Conservation (phyloP, 2,888 invertebrate species). For the Gastracanthus pulcherrimus region DNA sequence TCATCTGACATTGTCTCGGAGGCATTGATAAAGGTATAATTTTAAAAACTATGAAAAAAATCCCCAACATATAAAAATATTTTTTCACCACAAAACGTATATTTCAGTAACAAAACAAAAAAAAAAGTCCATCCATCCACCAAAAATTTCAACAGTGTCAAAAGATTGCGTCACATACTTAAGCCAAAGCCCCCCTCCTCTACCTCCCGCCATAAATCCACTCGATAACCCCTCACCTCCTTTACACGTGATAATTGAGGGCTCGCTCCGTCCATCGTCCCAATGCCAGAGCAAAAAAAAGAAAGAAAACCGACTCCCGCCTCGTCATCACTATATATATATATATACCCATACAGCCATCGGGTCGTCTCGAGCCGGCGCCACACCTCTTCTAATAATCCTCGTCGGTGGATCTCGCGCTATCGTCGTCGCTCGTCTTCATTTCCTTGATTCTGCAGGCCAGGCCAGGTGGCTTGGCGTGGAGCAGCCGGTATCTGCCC, state of each 20-base stretch:
- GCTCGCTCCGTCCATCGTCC: neutral
- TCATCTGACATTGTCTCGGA: too few species aligned
- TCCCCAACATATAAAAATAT: too few species aligned
- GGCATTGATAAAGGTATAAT: too few species aligned
- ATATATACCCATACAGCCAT: neutral
- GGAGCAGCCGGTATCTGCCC: slow-evolving; percentile 65
- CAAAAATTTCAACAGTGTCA: neutral
- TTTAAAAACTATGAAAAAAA: too few species aligned
- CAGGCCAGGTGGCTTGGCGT: slow-evolving; percentile 52
- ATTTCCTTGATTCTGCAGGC: slow-evolving; percentile 64
- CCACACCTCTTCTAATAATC: neutral
- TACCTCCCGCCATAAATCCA: neutral
- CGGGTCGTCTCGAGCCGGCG: neutral
- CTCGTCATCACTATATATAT: too few species aligned
- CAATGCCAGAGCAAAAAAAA: neutral
- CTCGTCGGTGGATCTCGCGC: neutral
- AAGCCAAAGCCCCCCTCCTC: neutral
- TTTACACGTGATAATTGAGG: slow-evolving; percentile 39
- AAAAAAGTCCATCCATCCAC: neutral
- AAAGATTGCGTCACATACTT: neutral
- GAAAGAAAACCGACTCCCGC: neutral
- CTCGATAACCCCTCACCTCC: slow-evolving; percentile 3
- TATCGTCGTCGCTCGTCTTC: slow-evolving; percentile 63
- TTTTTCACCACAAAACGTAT: neutral
- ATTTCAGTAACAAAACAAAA: neutral